Percentiles rank a stretch among this genome's conserved stretches.
phyloP scores from a whole-genome alignment of 2,113 vertebrate species.

The Origma solitaria region DNA sequence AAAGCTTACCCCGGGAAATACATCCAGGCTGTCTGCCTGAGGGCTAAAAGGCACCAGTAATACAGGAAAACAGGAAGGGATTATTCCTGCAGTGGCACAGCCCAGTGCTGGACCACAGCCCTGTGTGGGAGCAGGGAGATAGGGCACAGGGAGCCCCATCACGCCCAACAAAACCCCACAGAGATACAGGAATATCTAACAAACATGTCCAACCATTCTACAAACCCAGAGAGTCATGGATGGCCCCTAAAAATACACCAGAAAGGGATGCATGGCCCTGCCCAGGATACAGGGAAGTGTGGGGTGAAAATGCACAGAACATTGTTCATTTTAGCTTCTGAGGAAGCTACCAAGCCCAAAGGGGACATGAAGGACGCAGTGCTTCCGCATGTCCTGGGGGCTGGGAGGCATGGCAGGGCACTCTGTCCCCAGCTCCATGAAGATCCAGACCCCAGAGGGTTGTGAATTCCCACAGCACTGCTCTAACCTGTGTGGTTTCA shows the following conservation, averaged over 20 bases:
- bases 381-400: neutral
- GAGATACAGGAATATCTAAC: neutral
- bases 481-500: neutral
- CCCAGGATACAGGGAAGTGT: neutral
- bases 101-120: neutral
- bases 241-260: neutral
- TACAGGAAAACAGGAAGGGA: neutral
- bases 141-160: neutral
- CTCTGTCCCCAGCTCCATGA: neutral
- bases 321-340: neutral
- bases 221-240: neutral
- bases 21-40: neutral
- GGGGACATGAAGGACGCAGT: rapidly evolving
- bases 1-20: neutral
- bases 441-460: neutral
- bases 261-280: neutral
- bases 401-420: neutral
- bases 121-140: neutral
- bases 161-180: rapidly evolving
- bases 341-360: neutral
- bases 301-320: neutral
- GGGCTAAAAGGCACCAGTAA: neutral
- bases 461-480: neutral
- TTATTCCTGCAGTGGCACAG: neutral
- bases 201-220: neutral